A percentile compares a stretch with the other conserved stretches of the same genome.
Conservation (phyloP, 92 coral and sea anemone species). For the Porites lobata region DNA sequence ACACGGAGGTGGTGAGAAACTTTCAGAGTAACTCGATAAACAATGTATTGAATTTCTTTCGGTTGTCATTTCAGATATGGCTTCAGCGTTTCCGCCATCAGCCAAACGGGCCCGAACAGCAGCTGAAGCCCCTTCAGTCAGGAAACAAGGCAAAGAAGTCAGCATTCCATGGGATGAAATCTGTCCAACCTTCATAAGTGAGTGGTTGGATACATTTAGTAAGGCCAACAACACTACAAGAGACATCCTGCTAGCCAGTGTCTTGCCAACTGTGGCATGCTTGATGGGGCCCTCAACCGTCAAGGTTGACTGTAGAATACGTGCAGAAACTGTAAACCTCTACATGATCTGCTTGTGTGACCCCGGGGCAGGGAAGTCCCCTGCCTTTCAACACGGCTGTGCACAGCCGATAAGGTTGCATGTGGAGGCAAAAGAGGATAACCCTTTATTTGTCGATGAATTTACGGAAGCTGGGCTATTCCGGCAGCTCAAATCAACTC, state of each 20-base stretch:
- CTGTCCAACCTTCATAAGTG: neutral
- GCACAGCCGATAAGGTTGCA: slow-evolving; percentile 39
- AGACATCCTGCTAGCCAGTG: slow-evolving; percentile 52
- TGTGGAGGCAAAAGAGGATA: slow-evolving; percentile 28
- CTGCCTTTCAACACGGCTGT: slow-evolving; percentile 47
- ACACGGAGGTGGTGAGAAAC: too few relatives aligned
- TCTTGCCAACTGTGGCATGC: slow-evolving; percentile 63
- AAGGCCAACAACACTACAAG: slow-evolving; percentile 66
- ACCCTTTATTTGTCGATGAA: slow-evolving; percentile 31
- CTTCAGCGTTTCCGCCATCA: neutral
- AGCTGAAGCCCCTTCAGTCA: slow-evolving; percentile 2
- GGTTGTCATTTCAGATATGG: slow-evolving; percentile 2
- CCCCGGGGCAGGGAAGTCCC: slow-evolving; percentile 28
- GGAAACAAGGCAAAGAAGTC: neutral
- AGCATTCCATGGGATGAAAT: slow-evolving; percentile 13
- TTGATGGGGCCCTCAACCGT: slow-evolving; percentile 49
- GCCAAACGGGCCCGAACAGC: slow-evolving; percentile 3
- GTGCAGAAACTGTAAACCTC: slow-evolving; percentile 20
- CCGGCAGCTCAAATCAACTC: slow-evolving; percentile 41
- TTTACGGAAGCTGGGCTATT: slow-evolving; percentile 67
- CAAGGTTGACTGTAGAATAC: slow-evolving; percentile 36
- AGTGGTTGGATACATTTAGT: slow-evolving; percentile 47
- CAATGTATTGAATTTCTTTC: neutral
- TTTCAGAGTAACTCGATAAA: too few relatives aligned
- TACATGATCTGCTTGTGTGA: slow-evolving; percentile 35